A percentile compares a stretch with the other conserved stretches of the same genome.
Conservation (phyloP, 2,113 vertebrate genomes). For the Proteles cristata region DNA sequence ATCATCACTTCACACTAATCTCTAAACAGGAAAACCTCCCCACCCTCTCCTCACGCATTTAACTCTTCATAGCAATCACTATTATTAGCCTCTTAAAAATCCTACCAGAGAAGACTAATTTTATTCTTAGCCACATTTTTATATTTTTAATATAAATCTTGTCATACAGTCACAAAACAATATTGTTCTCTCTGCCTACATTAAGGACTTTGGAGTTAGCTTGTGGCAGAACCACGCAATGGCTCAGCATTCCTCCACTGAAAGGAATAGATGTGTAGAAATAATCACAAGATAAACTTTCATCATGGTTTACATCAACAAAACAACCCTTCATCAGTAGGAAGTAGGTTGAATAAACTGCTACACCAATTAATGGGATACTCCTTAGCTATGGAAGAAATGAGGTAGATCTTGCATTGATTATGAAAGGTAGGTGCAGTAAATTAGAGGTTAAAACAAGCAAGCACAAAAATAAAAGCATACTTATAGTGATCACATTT, state of each 20-base stretch:
- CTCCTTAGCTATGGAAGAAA: background rate
- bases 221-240: background rate
- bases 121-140: background rate
- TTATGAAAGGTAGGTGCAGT: background rate
- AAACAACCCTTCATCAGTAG: background rate
- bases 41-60: background rate
- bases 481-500: background rate
- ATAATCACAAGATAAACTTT: background rate
- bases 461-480: background rate
- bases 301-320: background rate
- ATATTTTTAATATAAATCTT: slow-evolving; percentile 5
- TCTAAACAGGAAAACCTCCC: background rate
- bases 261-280: background rate
- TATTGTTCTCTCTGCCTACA: background rate
- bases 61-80: background rate
- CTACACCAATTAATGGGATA: background rate
- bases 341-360: background rate
- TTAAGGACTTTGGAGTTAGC: background rate
- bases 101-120: background rate
- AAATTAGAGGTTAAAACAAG: background rate
- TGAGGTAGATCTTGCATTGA: background rate
- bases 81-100: background rate
- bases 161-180: background rate
- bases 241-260: background rate
- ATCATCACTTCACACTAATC: background rate